Evolutionary conservation across 2,113 vertebrate genomes (phyloP), one percentile per base, ranked within the genome.

Genomic region (Pseudopipra pipra): DNA sequence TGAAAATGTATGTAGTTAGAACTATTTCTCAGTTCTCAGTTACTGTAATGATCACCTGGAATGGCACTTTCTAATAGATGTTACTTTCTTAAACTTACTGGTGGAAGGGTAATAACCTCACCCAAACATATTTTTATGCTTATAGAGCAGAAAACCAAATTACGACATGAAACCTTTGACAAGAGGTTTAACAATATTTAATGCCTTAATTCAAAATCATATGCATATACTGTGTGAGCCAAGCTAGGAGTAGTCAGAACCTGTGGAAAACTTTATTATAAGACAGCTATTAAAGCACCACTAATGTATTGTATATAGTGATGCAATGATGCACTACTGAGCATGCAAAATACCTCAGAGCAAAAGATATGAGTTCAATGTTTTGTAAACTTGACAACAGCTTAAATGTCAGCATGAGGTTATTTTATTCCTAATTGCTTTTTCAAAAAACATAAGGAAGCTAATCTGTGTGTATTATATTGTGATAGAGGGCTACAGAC

Each of bases 401-500:
- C 91, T 91, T 95, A 91, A 93, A 79, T 94, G 49, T 85, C 95
- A 96, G 95, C 87, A 94, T 82, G 93, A 95, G 81, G 58, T 87
- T 92, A 72, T 73, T 89, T 85, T 33, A 72, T 39, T 91, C 55
- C 72, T 78, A 95, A 89, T 30, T 84, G 68, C 95, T 89, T 95
- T 86, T 85, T 46, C 12, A 65, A 79, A 88, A 93, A 84, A 27
- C 44, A 19, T 65, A 85, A 89, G 73, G 81, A 92, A 65, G 30
- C 65, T 91, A 89, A 87, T 79, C 80, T 61, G 12, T 54, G 52
- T 72, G 85, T 87, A 28, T 59, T 81, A 20, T 37, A 46, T 35
- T 89, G 75, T 46, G 79, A 54, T 11, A 58, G 56, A 73, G 30
- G 68, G 86, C 62, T 84, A 81, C 25, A 43, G 41, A 59, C 31